A percentile compares a stretch with the other conserved stretches of the same genome.
Conservation (phyloP, 2,888 invertebrate species). For the Temnothorax rugatulus region DNA sequence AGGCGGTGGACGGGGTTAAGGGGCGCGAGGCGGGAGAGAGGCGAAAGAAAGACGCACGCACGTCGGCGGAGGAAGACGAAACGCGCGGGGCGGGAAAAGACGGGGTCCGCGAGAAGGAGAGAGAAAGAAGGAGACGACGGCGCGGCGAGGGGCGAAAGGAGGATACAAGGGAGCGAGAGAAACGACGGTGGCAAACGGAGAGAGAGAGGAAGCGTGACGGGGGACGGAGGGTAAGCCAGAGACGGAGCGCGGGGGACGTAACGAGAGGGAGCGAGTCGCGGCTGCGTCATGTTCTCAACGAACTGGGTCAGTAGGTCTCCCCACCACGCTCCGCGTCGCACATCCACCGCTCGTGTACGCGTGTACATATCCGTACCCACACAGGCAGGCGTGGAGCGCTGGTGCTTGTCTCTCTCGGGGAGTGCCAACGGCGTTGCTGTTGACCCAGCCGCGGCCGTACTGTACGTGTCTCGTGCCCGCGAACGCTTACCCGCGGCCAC, state of each 20-base stretch:
- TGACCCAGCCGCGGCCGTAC: constrained; percentile 80
- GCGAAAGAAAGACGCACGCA: constrained; percentile 53
- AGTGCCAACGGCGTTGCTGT: constrained; percentile 86
- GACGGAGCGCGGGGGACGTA: constrained; percentile 70
- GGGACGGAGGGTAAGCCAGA: constrained; percentile 39
- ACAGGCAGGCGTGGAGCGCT: constrained; percentile 69
- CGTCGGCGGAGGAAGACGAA: constrained; percentile 74
- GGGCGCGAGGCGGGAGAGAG: constrained; percentile 52
- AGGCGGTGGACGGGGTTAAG: constrained; percentile 43
- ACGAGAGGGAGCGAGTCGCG: constrained; percentile 82
- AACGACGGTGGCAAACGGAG: constrained; percentile 32
- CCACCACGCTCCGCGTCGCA: constrained; percentile 81
- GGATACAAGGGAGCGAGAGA: constrained; percentile 59
- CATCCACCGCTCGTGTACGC: constrained; percentile 70
- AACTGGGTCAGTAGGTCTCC: constrained; percentile 95
- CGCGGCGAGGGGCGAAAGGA: constrained; percentile 30
- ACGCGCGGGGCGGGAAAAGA: constrained; percentile 75
- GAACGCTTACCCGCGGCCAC: constrained; percentile 70
- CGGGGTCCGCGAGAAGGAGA: constrained; percentile 60
- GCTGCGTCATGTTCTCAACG: constrained; percentile 87
- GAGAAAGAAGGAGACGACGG: constrained; percentile 31
- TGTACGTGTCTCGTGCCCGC: constrained; percentile 70
- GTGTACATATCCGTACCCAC: background rate
- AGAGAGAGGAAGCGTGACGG: constrained; percentile 57
- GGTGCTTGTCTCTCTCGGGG: constrained; percentile 77